These are phyloP conservation scores for Bradypus variegatus DNA, from an alignment of 2,797 vertebrate species.

Conservation along the genomic window DNA sequence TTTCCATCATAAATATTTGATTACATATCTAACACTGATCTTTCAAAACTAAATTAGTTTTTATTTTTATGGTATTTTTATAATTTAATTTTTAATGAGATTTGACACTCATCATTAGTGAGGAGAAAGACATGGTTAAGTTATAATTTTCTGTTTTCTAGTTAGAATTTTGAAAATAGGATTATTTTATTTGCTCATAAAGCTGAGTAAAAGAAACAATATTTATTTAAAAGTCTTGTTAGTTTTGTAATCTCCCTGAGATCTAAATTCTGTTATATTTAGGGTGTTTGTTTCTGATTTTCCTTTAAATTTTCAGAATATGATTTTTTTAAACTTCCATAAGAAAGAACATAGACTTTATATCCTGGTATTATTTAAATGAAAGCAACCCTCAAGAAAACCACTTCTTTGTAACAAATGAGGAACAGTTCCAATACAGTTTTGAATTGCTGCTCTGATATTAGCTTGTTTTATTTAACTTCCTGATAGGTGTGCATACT, in stretches of 20 bases:
- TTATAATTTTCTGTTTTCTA: constrained; percentile 16
- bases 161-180: constrained; percentile 10
- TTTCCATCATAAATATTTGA: constrained; percentile 37
- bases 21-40: not conserved
- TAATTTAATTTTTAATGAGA: not conserved
- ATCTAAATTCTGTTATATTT: not conserved
- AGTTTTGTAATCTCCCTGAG: not conserved
- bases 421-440: not conserved
- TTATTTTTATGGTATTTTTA: not conserved
- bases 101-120: not conserved
- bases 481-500: not conserved
- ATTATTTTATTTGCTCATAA: constrained; percentile 17
- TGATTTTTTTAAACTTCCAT: not conserved
- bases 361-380: not conserved
- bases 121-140: not conserved
- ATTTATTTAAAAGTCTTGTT: constrained; percentile 13
- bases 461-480: constrained; percentile 20
- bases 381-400: constrained; percentile 15
- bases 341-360: not conserved
- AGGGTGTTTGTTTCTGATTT: not conserved
- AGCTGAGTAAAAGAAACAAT: not conserved
- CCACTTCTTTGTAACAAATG: not conserved
- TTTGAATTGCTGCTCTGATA: constrained; percentile 7
- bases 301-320: constrained; percentile 26
- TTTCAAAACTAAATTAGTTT: constrained; percentile 34